phyloP scores from a whole-genome alignment of 2,113 vertebrate genomes.

The Lophochroa leadbeateri region DNA sequence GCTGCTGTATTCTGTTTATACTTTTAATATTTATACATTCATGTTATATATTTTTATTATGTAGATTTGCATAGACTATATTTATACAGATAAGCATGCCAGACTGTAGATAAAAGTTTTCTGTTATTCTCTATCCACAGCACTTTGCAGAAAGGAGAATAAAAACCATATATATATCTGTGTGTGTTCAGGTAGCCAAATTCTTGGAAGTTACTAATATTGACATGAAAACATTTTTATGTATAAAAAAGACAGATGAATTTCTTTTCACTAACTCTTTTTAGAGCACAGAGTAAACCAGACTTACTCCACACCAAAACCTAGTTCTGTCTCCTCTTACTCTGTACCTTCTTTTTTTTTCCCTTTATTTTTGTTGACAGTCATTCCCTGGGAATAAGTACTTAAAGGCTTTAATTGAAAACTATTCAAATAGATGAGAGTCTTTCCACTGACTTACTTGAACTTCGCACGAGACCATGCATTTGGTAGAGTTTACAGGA shows the following conservation, averaged over 20 bases:
- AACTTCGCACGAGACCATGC: neutral
- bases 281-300: neutral
- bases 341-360: neutral
- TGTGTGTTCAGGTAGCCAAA: neutral
- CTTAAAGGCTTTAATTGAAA: neutral
- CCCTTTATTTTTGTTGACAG: neutral
- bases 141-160: neutral
- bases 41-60: neutral
- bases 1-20: neutral
- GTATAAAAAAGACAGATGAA: neutral
- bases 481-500: neutral
- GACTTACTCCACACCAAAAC: neutral
- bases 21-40: neutral
- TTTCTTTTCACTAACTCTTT: neutral
- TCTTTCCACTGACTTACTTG: neutral
- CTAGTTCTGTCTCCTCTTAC: neutral
- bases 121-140: neutral
- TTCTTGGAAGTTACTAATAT: neutral
- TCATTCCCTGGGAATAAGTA: neutral
- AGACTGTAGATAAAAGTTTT: neutral
- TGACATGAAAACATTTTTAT: neutral
- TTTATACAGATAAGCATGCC: accelerated
- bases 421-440: neutral
- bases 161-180: neutral
- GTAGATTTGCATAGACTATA: neutral